Evolutionary conservation across 1,140 invertebrate species (phyloP).

Genomic region (Globodera ellingtonae): DNA sequence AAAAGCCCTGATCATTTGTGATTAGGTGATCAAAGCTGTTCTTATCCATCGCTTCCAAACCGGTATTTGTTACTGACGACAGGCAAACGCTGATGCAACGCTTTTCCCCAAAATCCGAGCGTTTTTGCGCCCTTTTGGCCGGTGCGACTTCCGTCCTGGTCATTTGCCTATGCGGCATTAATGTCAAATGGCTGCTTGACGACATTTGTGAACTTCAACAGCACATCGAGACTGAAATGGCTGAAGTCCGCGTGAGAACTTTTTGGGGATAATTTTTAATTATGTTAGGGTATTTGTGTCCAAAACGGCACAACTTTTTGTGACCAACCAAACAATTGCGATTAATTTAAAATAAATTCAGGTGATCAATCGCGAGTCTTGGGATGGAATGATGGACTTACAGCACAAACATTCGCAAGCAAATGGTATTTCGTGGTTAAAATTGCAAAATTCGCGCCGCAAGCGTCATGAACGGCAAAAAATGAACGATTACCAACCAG

Average conservation of each 20-base stretch:
- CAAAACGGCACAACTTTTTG: background rate
- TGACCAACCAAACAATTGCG: no score
- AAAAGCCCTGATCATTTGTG: background rate
- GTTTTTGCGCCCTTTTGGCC: background rate
- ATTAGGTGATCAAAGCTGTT: no score
- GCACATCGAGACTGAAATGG: background rate
- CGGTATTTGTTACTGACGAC: background rate
- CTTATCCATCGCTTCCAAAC: background rate
- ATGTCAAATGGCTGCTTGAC: background rate
- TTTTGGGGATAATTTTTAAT: background rate
- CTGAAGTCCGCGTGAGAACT: background rate
- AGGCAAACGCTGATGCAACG: background rate
- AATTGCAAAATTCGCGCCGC: background rate
- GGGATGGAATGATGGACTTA: constrained; percentile 5
- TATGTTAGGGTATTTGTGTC: background rate
- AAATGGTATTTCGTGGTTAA: background rate
- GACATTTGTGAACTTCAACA: background rate
- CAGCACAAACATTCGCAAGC: constrained; percentile 12
- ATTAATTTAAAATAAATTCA: background rate
- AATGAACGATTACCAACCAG: background rate
- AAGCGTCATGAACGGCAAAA: background rate
- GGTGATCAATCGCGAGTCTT: background rate
- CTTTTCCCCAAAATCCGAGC: background rate
- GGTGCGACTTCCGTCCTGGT: background rate
- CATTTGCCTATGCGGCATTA: background rate